Base-by-base conservation (phyloP, 1,140 invertebrate genomes). In the Apis cerana region DNA sequence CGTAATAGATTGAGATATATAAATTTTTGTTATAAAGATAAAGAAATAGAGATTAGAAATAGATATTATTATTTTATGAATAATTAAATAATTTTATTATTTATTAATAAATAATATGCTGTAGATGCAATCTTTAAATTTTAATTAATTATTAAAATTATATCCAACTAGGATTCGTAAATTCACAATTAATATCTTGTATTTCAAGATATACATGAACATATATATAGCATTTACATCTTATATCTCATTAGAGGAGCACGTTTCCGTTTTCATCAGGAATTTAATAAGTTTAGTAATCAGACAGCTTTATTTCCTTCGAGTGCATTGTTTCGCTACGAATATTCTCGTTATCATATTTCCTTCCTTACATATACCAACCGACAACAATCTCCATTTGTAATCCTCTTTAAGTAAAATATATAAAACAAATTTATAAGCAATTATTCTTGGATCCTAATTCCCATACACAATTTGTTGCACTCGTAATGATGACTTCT, bases 231-330 rank as follows among this genome's bases (percentile, higher is more conserved):
- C 13, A 43, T 54, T 12, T 52, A 15, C 12, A 52, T 11, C 10
- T 67, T 43, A 13, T 23, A 17, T 8, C 71, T 23, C 54, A 61
- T 74, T 74, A 74, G 59, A 58, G 43, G n/a, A 59, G 33, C n/a
- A 11, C 56, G 58, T 61, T 59, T n/a, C 58, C 70, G 23, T 8
- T 56, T 56, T 15, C 15, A 21, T 11, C 19, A 15, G 56, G 9
- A 4, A 15, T 8, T 50, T 7, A 59, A 58, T 15, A 58, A 59
- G 54, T 43, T 43, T 8, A 58, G 11, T 19, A 27, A 72, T 72
- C 56, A 58, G 54, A 72, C 56, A 56, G 33, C 23, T 72, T 17
- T 52, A 71, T 71, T 59, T 43, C 11, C 27, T n/a, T 58, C 70
- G 52, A 58, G 50, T 27, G 12, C 2, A 15, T 71, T 56, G 11